Base-by-base conservation (phyloP, 2,113 vertebrate genomes). In the Callocephalon fimbriatum region DNA sequence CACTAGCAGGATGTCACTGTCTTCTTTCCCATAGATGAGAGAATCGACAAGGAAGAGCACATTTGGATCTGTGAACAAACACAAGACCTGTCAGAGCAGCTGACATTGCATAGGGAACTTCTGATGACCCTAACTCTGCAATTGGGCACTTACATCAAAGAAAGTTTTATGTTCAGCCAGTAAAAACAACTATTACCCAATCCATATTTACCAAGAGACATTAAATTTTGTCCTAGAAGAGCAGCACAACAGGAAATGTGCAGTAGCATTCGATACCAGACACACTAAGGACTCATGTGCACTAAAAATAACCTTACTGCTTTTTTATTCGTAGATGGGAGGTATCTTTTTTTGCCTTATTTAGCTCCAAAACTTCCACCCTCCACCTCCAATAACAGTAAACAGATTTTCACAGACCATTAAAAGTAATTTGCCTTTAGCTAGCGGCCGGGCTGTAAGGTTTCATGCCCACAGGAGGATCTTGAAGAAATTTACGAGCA, bases 31-130 rank as follows among this genome's bases (percentile, higher is more conserved):
- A 17, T 99, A 96, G 95, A 98, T 85, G 10, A 92, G 90, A 97
- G 95, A 88, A 94, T 97, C 91, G 89, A 95, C 97, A 88, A 99
- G 98, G 97, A 99, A 99, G 72, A 99, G 98, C 83, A 98, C 97
- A 3, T 92, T 86, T 22, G 98, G 98, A 98, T 99, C 99, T 99
- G 96, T 53, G 38, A 97, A 97, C 95, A 50, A 97, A 92, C 8
- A 72, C 56, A 93, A 78, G 44, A 78, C 40, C 72, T 44, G 72
- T 96, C 42, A 95, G 73, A 87, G 26, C 86, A 75, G 48, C 12
- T 87, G 83, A 32, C 58, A 48, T 5, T 83, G 76, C 63, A 79
- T 18, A 56, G 37, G 22, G 40, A 89, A 84, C 61, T 96, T 92
- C 44, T 45, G 45, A 84, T 54, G 37, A 86, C 21, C 9, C 10